A percentile compares a stretch with the other conserved stretches of the same genome.
Conservation (phyloP, 2,113 vertebrate species). For the Phyllostomus hastatus region DNA sequence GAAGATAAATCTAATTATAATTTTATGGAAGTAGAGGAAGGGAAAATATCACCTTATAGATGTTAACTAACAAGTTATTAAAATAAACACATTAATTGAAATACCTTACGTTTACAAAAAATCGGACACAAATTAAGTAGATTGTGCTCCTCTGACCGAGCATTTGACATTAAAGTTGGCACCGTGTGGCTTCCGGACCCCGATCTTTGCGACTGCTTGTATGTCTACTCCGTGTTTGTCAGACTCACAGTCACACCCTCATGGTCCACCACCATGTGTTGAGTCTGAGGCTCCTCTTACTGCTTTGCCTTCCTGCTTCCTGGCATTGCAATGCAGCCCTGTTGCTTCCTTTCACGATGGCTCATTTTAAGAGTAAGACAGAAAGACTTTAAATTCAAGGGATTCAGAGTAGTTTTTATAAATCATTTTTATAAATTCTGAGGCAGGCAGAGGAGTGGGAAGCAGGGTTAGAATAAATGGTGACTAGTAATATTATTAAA, state of each 20-base stretch:
- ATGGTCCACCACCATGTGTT: not conserved
- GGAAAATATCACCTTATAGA: not conserved
- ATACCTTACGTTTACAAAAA: not conserved
- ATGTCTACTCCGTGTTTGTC: not conserved
- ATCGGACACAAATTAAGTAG: not conserved
- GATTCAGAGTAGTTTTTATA: not conserved
- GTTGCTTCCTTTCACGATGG: not conserved
- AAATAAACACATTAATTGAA: not conserved
- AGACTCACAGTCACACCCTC: not conserved
- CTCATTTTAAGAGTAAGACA: not conserved
- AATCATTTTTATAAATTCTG: not conserved
- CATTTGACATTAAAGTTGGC: not conserved
- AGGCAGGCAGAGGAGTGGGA: not conserved
- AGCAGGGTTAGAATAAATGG: not conserved
- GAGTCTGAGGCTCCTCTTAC: not conserved
- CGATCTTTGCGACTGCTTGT: not conserved
- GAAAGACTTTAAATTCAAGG: not conserved
- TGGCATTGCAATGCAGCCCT: too few relatives aligned
- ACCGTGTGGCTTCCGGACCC: not conserved
- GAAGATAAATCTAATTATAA: not conserved
- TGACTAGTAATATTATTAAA: not conserved
- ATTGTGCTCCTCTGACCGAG: not conserved
- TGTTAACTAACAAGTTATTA: not conserved
- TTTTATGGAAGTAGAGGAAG: not conserved
- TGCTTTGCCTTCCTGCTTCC: not conserved